Evolutionary conservation across 2,797 vertebrate species (phyloP), one percentile per base, ranked within the genome.

Genomic region (Coregonus suidteri): DNA sequence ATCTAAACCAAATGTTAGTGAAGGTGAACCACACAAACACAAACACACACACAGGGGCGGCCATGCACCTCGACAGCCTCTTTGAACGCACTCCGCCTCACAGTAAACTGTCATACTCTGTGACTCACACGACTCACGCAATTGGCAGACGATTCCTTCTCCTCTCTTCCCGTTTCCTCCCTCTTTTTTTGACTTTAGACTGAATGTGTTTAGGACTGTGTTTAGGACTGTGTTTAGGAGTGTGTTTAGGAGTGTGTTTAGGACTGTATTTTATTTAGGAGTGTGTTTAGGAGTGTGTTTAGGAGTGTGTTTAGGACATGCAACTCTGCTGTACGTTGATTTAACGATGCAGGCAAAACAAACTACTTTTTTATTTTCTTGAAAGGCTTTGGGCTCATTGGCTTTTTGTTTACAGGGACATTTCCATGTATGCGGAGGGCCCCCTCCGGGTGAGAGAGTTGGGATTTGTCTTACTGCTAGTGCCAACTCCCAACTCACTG

Each of bases 1-100:
- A 73, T 30, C 62, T 41, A 31, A 35, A 80, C 75, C 76, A 70
- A 41, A 77, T 80, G 74, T 74, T 73, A 73, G 67, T 1, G 0
- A 70, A 4, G 4, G 31, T 6, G 2, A 66, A 11, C 41, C 68
- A 72, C 3, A 71, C 53, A 74, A 6, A 34, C n/a, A 31, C 34
- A 3, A 5, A 51, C 25, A 59, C 4, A 9, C 41, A 41, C 41
- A 41, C 41, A 9, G 9, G 41, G 41, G 9, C 9, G 41, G 41
- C 41, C 41, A 47, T 47, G 41, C 41, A 47, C 41, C 41, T 16
- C 1, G 56, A 30, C 18, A 69, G 35, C 54, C 30, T 79, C 31
- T 30, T 53, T 47, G 53, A 13, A 14, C 62, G 2, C 9, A 47
- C 66, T 16, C 6, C 16, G 41, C 16, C 59, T 51, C 59, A 51